These are phyloP conservation scores for Psittacula derbiana DNA, from an alignment of 2,797 vertebrate genomes.

Conservation along the genomic window DNA sequence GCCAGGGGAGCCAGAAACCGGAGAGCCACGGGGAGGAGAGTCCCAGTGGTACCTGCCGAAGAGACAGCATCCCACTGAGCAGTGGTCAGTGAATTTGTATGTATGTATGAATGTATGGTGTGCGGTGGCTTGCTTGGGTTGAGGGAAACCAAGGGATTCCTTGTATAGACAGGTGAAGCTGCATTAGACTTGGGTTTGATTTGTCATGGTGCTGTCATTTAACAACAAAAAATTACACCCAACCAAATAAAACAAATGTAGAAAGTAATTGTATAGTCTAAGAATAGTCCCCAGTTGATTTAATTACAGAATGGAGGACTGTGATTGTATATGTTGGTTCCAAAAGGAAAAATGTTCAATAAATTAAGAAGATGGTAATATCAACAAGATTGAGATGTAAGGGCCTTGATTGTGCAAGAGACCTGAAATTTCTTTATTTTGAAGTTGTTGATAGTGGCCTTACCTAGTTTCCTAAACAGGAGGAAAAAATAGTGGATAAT, in stretches of 20 bases:
- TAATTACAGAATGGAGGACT: background rate
- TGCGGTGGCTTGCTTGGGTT: background rate
- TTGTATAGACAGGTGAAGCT: background rate
- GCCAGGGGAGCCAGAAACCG: background rate
- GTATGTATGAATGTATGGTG: background rate
- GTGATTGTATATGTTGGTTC: background rate
- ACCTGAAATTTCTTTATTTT: background rate
- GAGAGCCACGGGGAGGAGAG: background rate
- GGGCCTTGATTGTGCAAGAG: background rate
- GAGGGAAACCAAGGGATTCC: background rate
- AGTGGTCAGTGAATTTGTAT: background rate
- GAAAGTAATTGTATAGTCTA: background rate
- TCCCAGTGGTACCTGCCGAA: rapidly evolving
- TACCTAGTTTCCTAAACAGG: background rate
- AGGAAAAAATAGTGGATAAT: background rate
- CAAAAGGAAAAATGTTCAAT: background rate
- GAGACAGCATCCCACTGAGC: background rate
- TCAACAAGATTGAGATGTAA: background rate
- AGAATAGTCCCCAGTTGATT: background rate
- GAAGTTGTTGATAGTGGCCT: background rate
- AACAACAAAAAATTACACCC: background rate
- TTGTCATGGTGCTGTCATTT: background rate
- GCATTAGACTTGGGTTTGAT: background rate
- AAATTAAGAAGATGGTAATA: background rate
- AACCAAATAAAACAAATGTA: background rate